Base-by-base conservation (phyloP, 2,113 vertebrate species). In the Lepidothrix coronata region DNA sequence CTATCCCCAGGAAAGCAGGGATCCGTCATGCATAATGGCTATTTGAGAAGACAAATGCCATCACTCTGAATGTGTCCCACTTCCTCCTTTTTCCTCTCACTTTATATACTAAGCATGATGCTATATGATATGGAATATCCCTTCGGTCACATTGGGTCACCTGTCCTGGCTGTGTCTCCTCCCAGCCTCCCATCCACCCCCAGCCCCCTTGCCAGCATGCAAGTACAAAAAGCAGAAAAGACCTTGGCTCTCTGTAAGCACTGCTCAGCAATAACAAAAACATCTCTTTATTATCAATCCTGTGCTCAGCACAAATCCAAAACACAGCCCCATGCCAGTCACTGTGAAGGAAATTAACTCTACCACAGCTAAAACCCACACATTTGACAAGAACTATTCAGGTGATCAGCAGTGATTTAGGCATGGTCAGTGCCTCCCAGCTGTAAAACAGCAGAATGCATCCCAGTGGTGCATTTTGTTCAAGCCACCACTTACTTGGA, bases 301-400 rank as follows among this genome's bases (percentile, higher is more conserved):
- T 55, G 6, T 46, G 52, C 1, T 67, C 68, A 46, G 70, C 46
- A 74, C 52, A 75, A 54, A 46, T 14, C 23, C 1, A 54, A 63
- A 78, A 5, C 25, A 66, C 18, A 23, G 3, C 1, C 17, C 58
- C 0, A 0, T 0, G 9, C 9, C 43, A 66, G 22, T 23, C 61
- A 5, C 33, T 61, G 61, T n/a, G 1, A 67, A 68, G 28, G n/a
- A 61, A 61, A 12, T 0, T 25, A 67, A 6, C 37, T 8, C 21
- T 44, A 28, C 3, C 6, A 23, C 23, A 75, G 28, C 12, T 54
- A 39, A 75, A 75, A 14, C 2, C 46, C 52, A n/a, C 16, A 54
- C 16, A 25, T 68, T 68, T 20, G 11, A 24, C 27, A 43, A 49
- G 59, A 66, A 23, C 22, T 62, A 4, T 2, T 4, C 6, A 44